Base-by-base conservation (phyloP, 2,113 vertebrate species). In the Manacus vitellinus region DNA sequence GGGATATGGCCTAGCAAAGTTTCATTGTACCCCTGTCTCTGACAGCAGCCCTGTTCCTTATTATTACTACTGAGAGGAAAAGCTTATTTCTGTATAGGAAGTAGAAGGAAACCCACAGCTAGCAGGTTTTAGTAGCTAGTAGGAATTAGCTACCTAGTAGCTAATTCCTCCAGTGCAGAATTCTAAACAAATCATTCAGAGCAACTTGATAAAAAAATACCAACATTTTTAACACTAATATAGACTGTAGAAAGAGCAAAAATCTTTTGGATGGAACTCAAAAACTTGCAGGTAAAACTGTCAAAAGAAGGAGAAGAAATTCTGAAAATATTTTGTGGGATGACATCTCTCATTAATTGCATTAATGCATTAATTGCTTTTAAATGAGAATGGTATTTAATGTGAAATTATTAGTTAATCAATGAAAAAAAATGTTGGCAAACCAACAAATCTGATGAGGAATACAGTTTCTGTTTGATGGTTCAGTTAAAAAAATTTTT, bases 11-110 rank as follows among this genome's bases (percentile, higher is more conserved):
- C 56, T 33, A 39, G 27, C 12, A 95, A 7, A 71, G 31, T 35
- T 54, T 33, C 30, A 41, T 0, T 66, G 46, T 28, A 75, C 16
- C 3, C 6, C 4, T 5, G 0, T 41, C 55, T 71, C 56, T 4
- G 2, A 13, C 19, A 78, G 8, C 28, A 67, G 12, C 8, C 31
- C 19, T 39, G 12, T 8, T 79, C 8, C 12, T 37, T 71, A 55
- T 27, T 21, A 44, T 3, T 9, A 18, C 18, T n/a, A 5, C n/a
- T 54, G 9, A 78, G 19, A 18, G 6, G 3, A 30, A 68, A 72
- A 82, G 59, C 4, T 44, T 13, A 16, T n/a, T 63, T 77, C 2
- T n/a, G 10, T n/a, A 39, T 1, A 74, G 43, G 24, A 77, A 25
- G 37, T 1, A 51, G 51, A 81, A 80, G 12, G 43, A 87, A 89